A percentile compares a stretch with the other conserved stretches of the same genome.
Conservation (phyloP, 1,140 invertebrate species). For the Cryptotermes secundus region DNA sequence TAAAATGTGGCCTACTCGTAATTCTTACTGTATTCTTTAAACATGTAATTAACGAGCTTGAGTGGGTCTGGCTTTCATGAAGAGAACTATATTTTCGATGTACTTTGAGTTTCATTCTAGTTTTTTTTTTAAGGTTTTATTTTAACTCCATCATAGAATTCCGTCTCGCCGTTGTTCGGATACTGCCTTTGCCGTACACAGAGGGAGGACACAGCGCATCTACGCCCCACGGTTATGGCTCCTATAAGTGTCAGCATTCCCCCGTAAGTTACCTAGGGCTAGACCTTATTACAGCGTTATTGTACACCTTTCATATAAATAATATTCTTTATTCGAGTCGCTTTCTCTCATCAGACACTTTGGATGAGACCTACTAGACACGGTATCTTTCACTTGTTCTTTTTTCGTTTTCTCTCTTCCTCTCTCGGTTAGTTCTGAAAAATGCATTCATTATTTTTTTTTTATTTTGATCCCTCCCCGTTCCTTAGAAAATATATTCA, state of each 20-base stretch:
- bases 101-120: not conserved
- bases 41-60: no score
- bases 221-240: not conserved
- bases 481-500: not conserved
- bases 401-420: not conserved
- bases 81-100: not conserved
- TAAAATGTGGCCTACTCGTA: no score
- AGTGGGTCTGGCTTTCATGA: no score
- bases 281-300: constrained; percentile 19
- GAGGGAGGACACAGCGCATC: not conserved
- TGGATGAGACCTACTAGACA: not conserved
- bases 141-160: not conserved
- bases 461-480: not conserved
- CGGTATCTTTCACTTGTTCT: not conserved
- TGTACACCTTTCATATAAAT: constrained; percentile 20
- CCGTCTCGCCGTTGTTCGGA: not conserved
- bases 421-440: not conserved
- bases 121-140: not conserved
- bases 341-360: constrained; percentile 16
- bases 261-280: not conserved
- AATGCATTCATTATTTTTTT: constrained; percentile 21
- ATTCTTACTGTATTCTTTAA: no score
- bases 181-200: not conserved
- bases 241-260: not conserved
- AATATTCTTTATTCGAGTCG: constrained; percentile 19